Percentiles rank a stretch among this genome's conserved stretches.
Conservation (phyloP, 1,140 invertebrate species). For the Periplaneta americana region DNA sequence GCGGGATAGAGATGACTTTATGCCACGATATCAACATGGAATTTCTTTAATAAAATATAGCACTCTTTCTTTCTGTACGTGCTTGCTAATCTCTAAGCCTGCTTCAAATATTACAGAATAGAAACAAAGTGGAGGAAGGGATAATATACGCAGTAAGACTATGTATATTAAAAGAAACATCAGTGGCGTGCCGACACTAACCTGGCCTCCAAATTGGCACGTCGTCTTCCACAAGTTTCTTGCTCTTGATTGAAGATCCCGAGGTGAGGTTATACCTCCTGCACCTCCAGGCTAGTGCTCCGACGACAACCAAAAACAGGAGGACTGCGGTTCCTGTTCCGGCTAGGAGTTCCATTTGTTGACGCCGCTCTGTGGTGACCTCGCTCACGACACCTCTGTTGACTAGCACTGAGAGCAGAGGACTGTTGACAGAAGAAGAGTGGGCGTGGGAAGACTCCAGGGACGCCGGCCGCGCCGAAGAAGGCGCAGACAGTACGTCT, state of each 20-base stretch:
- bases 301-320: conserved; percentile 45
- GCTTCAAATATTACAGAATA: no score
- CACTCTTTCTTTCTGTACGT: no score
- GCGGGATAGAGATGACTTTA: no score
- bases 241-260: background rate
- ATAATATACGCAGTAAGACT: no score
- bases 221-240: background rate
- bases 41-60: no score
- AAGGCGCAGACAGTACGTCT: background rate
- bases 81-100: no score
- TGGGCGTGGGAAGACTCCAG: background rate
- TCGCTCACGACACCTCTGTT: conserved; percentile 43
- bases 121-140: no score
- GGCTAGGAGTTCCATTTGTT: conserved; percentile 44
- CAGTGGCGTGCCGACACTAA: background rate
- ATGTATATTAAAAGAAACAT: no score
- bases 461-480: background rate
- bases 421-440: conserved; percentile 18
- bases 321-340: conserved; percentile 48
- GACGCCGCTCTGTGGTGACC: conserved; percentile 30
- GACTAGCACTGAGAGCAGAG: conserved; percentile 48
- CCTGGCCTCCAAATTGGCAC: background rate
- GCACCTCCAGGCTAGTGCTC: conserved; percentile 45
- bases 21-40: no score
- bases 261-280: background rate